Evolutionary conservation across 2,888 invertebrate species (phyloP), one percentile per base, ranked within the genome.

Genomic region (Anoplius nigerrimus): DNA sequence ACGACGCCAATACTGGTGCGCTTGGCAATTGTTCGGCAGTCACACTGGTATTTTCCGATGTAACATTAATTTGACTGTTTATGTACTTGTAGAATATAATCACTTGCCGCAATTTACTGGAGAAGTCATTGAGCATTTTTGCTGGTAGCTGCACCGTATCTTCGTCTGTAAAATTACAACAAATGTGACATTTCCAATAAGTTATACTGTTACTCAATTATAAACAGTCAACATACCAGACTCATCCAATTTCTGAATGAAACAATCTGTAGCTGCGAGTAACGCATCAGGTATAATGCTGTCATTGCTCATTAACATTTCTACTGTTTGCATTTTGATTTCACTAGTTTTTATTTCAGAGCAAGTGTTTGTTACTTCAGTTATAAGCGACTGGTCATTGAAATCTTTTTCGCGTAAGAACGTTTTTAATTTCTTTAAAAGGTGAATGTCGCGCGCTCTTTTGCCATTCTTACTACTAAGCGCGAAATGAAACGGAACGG

Each of bases 401-500:
- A 88, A 86, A 15, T 91, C 89, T 48, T 90, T 90, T 58, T 92
- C 91, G 82, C 93, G 93, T 16, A 95, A 87, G 71, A 92, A 91
- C 48, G 92, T 92, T 69, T 94, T 93, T 24, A 95, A 88, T 77
- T 95, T 94, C 83, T 95, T 93, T 69, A 97, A 90, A 54, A 97
- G 90, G 89, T 98, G 97, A 62, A 97, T 91, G 88, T 98, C 98
- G 78, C 96, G 92, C 0, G 97, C 95, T 81, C 95, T 92, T 80
- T 94, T 94, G 66, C 95, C 97, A 88, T 95, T 95, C 85, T 94
- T 95, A 78, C 95, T 97, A 86, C 95, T 95, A 48, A 98, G 90
- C 0, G 97, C 95, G 87, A 94, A 95, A 89, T 97, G 97, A 88
- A 98, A 98, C 22, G 98, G 98, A 80, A 98, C 94, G 71, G 91